phyloP scores from a whole-genome alignment of 2,888 invertebrate species.

The Drosophila helvetica region DNA sequence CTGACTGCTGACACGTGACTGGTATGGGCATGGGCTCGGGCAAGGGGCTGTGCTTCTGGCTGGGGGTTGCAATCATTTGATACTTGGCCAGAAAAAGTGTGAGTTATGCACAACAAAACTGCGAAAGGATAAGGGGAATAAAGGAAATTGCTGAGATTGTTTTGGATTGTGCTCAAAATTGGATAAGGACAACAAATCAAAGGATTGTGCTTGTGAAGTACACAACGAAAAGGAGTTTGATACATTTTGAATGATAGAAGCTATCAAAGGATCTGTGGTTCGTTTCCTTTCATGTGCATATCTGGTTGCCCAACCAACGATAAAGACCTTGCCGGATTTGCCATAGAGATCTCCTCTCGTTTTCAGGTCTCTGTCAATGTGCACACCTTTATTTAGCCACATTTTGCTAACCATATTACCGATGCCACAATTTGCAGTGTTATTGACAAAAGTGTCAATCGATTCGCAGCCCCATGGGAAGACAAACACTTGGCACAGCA shows the following conservation, averaged over 20 bases:
- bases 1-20: constrained; percentile 77
- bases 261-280: too few species aligned
- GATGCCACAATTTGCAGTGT: constrained; percentile 34
- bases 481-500: constrained; percentile 8
- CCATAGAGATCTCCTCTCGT: not conserved
- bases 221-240: not conserved
- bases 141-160: constrained; percentile 28
- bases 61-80: constrained; percentile 5
- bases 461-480: constrained; percentile 49
- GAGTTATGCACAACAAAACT: constrained; percentile 6
- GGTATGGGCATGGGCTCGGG: not conserved
- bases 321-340: not conserved
- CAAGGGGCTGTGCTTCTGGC: constrained; percentile 20
- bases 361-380: not conserved
- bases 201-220: not conserved
- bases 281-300: not conserved
- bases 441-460: constrained; percentile 62
- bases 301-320: too few species aligned
- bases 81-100: constrained; percentile 20
- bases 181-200: not conserved
- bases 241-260: too few species aligned
- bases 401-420: not conserved
- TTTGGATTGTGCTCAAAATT: not conserved
- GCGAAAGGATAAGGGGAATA: constrained; percentile 25
- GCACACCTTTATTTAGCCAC: not conserved